Conservation (phyloP, 2,113 vertebrate genomes). For the Myxocyprinus asiaticus region DNA sequence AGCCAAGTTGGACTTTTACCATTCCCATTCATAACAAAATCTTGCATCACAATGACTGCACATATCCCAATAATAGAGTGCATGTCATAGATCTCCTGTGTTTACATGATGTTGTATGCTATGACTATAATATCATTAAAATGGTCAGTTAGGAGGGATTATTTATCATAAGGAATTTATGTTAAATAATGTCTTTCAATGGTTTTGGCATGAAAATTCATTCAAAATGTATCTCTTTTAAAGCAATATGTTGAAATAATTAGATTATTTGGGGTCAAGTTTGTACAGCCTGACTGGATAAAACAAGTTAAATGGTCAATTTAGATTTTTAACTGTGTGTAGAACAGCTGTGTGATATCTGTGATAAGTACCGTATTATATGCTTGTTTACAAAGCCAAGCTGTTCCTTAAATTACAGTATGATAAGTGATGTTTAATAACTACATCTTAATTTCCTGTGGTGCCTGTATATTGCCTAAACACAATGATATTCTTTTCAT, state of each 20-base stretch:
- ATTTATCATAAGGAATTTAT: constrained; percentile 29
- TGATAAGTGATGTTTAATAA: constrained; percentile 14
- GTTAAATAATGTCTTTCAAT: constrained; percentile 14
- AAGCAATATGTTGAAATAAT: not conserved
- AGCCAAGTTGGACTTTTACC: not conserved
- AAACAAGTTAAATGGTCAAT: constrained; percentile 9
- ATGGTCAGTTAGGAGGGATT: not conserved
- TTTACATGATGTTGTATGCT: not conserved
- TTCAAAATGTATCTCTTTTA: constrained; percentile 10
- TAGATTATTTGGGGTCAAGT: constrained; percentile 17
- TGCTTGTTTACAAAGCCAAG: constrained; percentile 10
- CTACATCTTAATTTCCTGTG: constrained; percentile 8
- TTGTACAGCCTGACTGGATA: not conserved
- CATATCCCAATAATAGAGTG: not conserved
- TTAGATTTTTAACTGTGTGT: not conserved
- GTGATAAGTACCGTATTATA: not conserved
- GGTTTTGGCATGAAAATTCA: constrained; percentile 7
- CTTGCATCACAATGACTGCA: not conserved
- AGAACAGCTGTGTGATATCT: constrained; percentile 1
- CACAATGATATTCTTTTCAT: constrained; percentile 25
- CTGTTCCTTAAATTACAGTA: constrained; percentile 14
- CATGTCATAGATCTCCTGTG: not conserved
- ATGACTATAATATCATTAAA: not conserved
- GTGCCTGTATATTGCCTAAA: constrained; percentile 9
- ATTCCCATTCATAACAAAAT: constrained; percentile 5